Conservation (phyloP, 2,797 vertebrate genomes). For the Micrastur ruficollis region DNA sequence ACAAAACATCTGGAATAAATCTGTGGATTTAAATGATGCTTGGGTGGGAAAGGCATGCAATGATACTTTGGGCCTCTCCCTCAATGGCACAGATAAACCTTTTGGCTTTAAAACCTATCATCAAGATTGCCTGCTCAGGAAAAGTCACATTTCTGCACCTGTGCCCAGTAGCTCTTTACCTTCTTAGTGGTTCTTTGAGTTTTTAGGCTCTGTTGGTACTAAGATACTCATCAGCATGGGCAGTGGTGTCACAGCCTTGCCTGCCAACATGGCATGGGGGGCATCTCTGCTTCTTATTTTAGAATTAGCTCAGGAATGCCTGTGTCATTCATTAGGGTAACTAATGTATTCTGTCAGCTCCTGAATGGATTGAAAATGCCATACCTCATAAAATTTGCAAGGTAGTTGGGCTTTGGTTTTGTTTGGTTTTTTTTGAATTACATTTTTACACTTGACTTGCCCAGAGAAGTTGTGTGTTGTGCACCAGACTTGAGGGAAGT, state of each 20-base stretch:
- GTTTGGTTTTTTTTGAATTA: neutral
- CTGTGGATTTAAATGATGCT: neutral
- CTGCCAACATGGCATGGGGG: accelerated
- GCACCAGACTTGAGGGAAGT: neutral
- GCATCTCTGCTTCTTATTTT: neutral
- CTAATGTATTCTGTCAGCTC: neutral
- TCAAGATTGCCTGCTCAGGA: neutral
- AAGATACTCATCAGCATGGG: neutral
- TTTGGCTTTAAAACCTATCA: neutral
- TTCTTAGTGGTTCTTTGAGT: neutral
- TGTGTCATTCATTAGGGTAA: neutral
- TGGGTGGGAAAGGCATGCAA: neutral
- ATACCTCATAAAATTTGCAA: neutral
- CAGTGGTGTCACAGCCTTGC: neutral
- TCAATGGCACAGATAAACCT: accelerated
- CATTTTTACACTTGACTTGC: neutral
- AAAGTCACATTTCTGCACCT: neutral
- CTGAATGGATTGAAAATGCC: neutral
- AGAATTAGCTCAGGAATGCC: neutral
- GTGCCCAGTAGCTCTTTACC: neutral
- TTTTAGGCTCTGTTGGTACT: neutral
- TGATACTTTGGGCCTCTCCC: neutral
- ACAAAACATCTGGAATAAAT: neutral
- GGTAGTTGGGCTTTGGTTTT: neutral
- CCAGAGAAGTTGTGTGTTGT: neutral